Conservation (phyloP, 2,888 invertebrate genomes). For the Antitype chi region DNA sequence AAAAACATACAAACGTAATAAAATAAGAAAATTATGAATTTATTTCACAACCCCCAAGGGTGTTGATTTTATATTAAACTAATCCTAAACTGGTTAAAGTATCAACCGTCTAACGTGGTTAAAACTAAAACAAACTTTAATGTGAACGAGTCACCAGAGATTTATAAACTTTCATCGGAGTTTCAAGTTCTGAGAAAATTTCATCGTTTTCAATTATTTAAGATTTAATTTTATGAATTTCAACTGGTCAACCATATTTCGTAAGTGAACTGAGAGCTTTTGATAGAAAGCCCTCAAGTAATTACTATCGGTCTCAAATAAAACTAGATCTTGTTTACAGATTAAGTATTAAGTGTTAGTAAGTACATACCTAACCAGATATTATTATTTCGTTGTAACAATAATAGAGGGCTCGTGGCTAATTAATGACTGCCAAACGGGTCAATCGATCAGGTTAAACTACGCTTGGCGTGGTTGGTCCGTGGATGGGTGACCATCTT, state of each 20-base stretch:
- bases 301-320: background rate
- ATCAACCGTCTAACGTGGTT: slow-evolving; percentile 25
- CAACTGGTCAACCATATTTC: slow-evolving; percentile 4
- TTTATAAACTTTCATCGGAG: slow-evolving; percentile 20
- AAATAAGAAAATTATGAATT: background rate
- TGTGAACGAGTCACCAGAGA: slow-evolving; percentile 34
- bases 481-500: too few species aligned
- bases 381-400: background rate
- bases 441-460: too few species aligned
- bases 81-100: slow-evolving; percentile 27
- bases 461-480: too few species aligned
- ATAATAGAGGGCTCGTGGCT: too few species aligned
- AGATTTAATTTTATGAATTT: slow-evolving; percentile 21
- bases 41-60: background rate
- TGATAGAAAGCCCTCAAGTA: too few species aligned
- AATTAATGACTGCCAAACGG: too few species aligned
- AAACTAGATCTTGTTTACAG: background rate
- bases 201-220: slow-evolving; percentile 35
- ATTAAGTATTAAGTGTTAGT: background rate
- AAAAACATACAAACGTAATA: too few species aligned
- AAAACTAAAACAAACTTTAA: slow-evolving; percentile 35
- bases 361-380: background rate
- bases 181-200: slow-evolving; percentile 30
- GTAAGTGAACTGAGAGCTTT: background rate
- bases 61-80: slow-evolving; percentile 27